Evolutionary conservation across 2,888 invertebrate genomes (phyloP).

Genomic region (Dryadula phaetusa): DNA sequence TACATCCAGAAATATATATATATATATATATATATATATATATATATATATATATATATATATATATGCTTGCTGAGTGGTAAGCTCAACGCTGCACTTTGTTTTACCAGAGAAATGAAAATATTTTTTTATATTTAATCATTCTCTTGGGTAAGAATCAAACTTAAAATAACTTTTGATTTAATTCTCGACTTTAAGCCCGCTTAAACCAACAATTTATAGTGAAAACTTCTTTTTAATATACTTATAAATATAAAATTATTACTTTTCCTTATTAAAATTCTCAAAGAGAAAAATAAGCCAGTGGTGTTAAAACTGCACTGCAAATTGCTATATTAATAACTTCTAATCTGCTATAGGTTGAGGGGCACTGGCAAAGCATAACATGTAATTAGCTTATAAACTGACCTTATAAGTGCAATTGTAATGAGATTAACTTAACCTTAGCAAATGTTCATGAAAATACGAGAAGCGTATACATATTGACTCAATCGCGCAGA

Average conservation of each 20-base stretch:
- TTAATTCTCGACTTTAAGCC: background rate
- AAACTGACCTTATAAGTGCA: slow-evolving; percentile 35
- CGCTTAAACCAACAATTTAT: background rate
- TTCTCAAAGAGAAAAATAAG: background rate
- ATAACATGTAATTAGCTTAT: slow-evolving; percentile 42
- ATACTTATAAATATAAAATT: background rate
- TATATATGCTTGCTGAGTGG: no score
- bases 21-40: no score
- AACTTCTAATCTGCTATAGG: slow-evolving; percentile 23
- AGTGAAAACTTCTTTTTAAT: background rate
- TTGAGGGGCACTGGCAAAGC: slow-evolving; percentile 32
- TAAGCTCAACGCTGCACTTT: no score
- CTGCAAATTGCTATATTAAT: slow-evolving; percentile 11
- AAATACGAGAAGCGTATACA: slow-evolving; percentile 7
- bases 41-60: no score
- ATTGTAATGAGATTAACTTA: slow-evolving; percentile 39
- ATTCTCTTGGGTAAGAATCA: no score
- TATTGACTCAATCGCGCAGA: background rate
- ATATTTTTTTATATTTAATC: no score
- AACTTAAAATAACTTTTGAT: no score
- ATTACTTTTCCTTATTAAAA: slow-evolving; percentile 9
- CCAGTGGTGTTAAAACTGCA: background rate
- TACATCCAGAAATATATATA: no score
- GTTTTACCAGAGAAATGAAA: no score
- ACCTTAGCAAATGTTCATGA: slow-evolving; percentile 15